A percentile compares a stretch with the other conserved stretches of the same genome.
phyloP scores from a whole-genome alignment of 2,113 vertebrate genomes.

The Sciurus niger region DNA sequence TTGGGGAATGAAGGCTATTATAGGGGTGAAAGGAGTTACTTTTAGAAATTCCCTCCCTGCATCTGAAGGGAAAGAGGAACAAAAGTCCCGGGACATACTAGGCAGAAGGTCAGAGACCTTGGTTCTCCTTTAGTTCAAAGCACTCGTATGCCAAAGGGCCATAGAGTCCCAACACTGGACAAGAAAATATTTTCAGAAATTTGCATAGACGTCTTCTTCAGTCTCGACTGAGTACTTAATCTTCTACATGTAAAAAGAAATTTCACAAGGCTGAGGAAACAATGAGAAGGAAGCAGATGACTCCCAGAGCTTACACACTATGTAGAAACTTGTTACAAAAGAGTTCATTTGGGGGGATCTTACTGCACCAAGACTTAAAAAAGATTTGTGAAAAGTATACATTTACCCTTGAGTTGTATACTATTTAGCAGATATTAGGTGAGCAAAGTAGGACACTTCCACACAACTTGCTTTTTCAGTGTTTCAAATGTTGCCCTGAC shows the following conservation, averaged over 20 bases:
- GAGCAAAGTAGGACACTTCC: not conserved
- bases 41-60: not conserved
- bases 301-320: not conserved
- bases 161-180: not conserved
- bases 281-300: not conserved
- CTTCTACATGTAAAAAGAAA: not conserved
- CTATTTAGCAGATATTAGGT: not conserved
- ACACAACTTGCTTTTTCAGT: not conserved
- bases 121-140: not conserved
- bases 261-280: not conserved
- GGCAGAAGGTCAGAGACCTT: not conserved
- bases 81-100: not conserved
- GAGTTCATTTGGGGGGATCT: accelerated
- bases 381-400: not conserved
- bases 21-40: not conserved
- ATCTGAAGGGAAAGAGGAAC: not conserved
- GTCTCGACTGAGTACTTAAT: not conserved
- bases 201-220: not conserved
- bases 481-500: not conserved
- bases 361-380: not conserved
- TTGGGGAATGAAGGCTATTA: not conserved
- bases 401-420: not conserved
- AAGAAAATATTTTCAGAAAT: slow-evolving; percentile 27
- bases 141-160: not conserved
- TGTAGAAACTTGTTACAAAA: not conserved